Percentiles rank a stretch among this genome's conserved stretches.
These are phyloP conservation scores for Cotesia congregata DNA, from an alignment of 2,888 invertebrate species.

Conservation along the genomic window DNA sequence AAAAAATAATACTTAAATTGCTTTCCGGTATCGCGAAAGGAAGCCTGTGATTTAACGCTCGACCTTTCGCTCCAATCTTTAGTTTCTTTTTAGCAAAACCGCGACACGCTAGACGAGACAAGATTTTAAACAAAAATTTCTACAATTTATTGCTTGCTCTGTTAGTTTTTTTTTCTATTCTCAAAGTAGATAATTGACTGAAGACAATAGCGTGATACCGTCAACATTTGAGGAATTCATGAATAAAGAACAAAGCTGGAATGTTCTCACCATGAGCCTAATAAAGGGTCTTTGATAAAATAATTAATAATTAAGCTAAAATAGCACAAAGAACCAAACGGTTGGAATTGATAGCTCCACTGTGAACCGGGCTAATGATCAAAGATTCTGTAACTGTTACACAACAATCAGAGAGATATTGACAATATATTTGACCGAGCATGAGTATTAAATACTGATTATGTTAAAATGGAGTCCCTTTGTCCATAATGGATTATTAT, in stretches of 20 bases:
- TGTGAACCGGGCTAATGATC: neutral
- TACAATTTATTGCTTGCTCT: conserved; percentile 6
- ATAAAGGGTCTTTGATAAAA: neutral
- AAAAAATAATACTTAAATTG: conserved; percentile 27
- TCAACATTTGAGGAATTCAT: neutral
- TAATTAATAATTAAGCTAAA: neutral
- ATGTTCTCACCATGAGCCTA: neutral
- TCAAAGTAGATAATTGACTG: conserved; percentile 28
- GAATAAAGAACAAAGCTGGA: neutral
- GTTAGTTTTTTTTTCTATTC: conserved; percentile 42
- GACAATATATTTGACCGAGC: neutral
- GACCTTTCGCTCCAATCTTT: conserved; percentile 41
- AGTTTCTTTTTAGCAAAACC: conserved; percentile 3
- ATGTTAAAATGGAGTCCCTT: neutral
- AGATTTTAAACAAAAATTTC: neutral
- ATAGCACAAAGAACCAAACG: neutral
- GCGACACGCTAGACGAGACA: neutral
- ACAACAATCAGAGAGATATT: neutral
- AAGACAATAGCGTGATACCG: neutral
- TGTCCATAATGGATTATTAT: conserved; percentile 1
- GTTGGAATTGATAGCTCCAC: too few relatives aligned
- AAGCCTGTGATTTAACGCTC: conserved; percentile 45
- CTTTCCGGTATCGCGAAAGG: conserved; percentile 39
- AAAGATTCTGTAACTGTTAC: neutral
- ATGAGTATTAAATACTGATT: neutral